Base-by-base conservation (phyloP, 2,113 vertebrate species). In the Dendrocopos noguchii region DNA sequence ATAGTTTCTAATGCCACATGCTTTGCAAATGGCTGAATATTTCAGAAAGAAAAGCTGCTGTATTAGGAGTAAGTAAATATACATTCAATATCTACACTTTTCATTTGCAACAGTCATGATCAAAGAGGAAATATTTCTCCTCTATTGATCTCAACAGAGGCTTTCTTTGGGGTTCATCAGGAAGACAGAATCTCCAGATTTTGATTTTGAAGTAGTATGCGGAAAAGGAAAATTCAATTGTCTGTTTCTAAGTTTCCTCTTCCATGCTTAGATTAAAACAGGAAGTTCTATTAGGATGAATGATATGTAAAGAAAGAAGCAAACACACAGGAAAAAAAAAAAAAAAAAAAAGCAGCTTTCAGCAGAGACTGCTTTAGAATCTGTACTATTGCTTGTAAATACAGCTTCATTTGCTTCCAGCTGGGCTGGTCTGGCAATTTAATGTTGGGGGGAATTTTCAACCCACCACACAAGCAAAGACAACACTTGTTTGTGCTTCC, bases 31-130 rank as follows among this genome's bases (percentile, higher is more conserved):
- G 12, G 31, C 17, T 39, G 46, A 77, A 4, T 39, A 76, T 25
- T 56, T 87, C 57, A 90, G 60, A 86, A 84, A 42, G 27, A 88
- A 81, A 67, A 16, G 15, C 61, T 36, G 16, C 34, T 47, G 57
- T 85, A 94, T 90, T 63, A 73, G 75, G 55, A 96, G 25, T n/a
- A 73, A 61, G 44, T 72, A 86, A 60, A 93, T 78, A 67, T 73
- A 39, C 36, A 74, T 18, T 96, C 79, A n/a, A 17, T 80, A 72
- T 87, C 10, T 77, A 53, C 44, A 21, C 12, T 77, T 91, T 86
- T 88, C 67, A 57, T 31, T 29, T 7, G 15, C 25, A 68, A 18
- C 25, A 72, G 50, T 28, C 25, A 11, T 14, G 64, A 73, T 64
- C 75, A 70, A 12, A 83, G 27, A 60, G 57, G 15, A 79, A 91